Base-by-base conservation (phyloP, 2,797 vertebrate genomes). In the Myripristis murdjan region DNA sequence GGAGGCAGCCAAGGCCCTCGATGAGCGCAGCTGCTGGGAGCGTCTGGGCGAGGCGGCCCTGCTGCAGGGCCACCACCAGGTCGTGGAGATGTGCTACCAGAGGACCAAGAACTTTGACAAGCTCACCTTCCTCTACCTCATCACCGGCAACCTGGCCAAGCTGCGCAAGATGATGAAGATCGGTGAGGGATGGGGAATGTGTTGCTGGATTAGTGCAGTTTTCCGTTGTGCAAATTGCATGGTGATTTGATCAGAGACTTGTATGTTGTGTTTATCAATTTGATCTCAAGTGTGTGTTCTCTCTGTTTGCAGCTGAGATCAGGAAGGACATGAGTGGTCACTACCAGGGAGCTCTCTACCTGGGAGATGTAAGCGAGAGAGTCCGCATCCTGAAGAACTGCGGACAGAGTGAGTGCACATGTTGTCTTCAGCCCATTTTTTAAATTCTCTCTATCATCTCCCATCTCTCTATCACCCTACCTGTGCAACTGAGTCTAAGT, bases 91-190 rank as follows among this genome's bases (percentile, higher is more conserved):
- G 98, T 98, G 98, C 91, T 99, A 99, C 89, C 98, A 99, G 89
- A 96, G 98, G 80, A 99, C 97, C 90, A 99, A 99, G 90, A 99
- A 97, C 93, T 99, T 99, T 0, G 97, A 99, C 89, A 96, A 95
- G 69, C 97, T 99, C 83, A 98, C 97, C 74, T 99, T 99, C 95
- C 95, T 99, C 33, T 99, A 99, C 65, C 96, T 99, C 61, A 96
- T 99, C 91, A 99, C 98, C 0, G 98, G 98, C 23, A 99, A 99
- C 87, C 91, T 99, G 85, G 95, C 97, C 73, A 99, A 99, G 78
- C 95, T 99, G 23, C 95, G 97, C 74, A 99, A 99, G 92, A 99
- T 98, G 97, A 98, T 99, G 97, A 98, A 97, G 89, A 98, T 99
- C 0, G 97, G 98, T 98, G 69, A 92, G 95, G 12, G 61, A 37